A percentile compares a stretch with the other conserved stretches of the same genome.
phyloP scores from a whole-genome alignment of 2,797 vertebrate genomes.

The Gymnothorax reevesii region DNA sequence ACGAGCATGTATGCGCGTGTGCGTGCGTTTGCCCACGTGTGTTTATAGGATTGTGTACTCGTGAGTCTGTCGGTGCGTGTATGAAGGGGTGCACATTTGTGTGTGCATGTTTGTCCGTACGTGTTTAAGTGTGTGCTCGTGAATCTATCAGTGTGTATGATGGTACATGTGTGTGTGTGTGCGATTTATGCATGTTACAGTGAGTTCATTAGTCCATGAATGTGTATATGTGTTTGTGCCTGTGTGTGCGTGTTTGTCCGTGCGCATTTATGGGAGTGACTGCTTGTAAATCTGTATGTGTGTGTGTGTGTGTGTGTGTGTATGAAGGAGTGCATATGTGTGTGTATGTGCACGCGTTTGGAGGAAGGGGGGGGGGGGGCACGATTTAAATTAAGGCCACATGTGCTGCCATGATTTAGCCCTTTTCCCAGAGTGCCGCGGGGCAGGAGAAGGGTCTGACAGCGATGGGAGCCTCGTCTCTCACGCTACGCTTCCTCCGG shows the following conservation, averaged over 20 bases:
- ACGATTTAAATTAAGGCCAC: conserved; percentile 76
- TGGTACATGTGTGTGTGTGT: conserved; percentile 38
- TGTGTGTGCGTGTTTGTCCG: too few species aligned
- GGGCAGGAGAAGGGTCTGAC: conserved; percentile 60
- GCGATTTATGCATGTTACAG: too few species aligned
- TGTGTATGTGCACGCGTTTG: conserved; percentile 40
- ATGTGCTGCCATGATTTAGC: conserved; percentile 66
- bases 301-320: conserved; percentile 44
- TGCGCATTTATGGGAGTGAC: too few species aligned
- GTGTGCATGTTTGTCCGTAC: too few species aligned
- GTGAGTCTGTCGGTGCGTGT: too few species aligned
- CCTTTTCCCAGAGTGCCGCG: conserved; percentile 62
- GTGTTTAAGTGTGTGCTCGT: too few species aligned
- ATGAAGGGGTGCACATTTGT: conserved; percentile 14
- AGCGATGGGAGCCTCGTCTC: conserved; percentile 67
- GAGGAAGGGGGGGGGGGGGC: conserved; percentile 55
- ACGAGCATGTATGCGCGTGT: conserved; percentile 4
- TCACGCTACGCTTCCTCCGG: conserved; percentile 77
- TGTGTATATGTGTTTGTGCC: neutral
- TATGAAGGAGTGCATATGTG: conserved; percentile 52
- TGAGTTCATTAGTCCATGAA: too few species aligned
- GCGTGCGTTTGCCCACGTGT: too few species aligned
- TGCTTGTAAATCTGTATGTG: too few species aligned
- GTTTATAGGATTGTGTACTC: conserved; percentile 39
- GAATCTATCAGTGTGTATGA: neutral